phyloP scores from a whole-genome alignment of 2,888 invertebrate species.

The Temnothorax unifasciatus region DNA sequence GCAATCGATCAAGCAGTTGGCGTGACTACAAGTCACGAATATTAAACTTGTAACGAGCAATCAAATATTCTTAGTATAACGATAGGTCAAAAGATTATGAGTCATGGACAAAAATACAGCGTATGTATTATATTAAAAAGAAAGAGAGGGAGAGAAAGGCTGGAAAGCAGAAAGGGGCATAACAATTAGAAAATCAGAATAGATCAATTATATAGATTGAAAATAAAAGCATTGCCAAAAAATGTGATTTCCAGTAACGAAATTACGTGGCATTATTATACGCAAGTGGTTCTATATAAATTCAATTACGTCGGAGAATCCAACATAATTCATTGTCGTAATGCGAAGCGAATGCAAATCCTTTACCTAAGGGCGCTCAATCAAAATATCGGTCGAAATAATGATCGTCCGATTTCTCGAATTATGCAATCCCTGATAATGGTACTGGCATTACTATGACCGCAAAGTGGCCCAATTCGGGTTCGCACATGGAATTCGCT shows the following conservation, averaged over 20 bases:
- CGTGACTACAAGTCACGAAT: constrained; percentile 9
- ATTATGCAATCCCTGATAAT: constrained; percentile 45
- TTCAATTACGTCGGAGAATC: neutral
- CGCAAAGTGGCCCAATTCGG: constrained; percentile 33
- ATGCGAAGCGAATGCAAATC: neutral
- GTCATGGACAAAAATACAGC: neutral
- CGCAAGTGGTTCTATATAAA: neutral
- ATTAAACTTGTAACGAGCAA: neutral
- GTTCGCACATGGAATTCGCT: neutral
- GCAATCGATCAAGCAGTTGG: constrained; percentile 5
- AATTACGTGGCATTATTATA: neutral
- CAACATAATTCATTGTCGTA: neutral
- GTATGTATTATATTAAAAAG: neutral
- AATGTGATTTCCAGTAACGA: neutral
- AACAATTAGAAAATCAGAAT: neutral
- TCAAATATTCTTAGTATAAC: constrained; percentile 17
- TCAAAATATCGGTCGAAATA: constrained; percentile 10
- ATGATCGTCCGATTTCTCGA: constrained; percentile 22
- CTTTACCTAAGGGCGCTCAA: neutral
- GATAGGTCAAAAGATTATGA: neutral
- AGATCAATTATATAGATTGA: neutral
- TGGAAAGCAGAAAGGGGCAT: neutral
- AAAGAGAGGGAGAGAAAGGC: neutral
- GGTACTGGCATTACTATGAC: neutral
- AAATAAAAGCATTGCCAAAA: neutral